phyloP scores from a whole-genome alignment of 2,797 vertebrate genomes.

The Propithecus perrieri region DNA sequence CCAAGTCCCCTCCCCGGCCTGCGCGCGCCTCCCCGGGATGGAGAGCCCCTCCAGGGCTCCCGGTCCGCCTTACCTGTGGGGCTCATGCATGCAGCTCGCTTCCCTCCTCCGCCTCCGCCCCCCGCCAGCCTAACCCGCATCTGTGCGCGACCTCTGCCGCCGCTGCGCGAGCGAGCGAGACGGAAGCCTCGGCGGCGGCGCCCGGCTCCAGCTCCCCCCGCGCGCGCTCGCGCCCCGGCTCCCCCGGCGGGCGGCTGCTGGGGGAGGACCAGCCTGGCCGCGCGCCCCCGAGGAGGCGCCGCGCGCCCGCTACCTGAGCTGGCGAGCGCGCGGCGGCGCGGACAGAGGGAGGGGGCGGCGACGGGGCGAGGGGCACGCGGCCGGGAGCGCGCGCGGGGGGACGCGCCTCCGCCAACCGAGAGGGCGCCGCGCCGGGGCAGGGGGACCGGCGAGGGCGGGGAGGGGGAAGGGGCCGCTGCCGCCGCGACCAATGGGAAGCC shows the following conservation, averaged over 20 bases:
- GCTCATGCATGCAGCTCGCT: conserved; percentile 67
- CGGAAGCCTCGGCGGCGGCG: conserved; percentile 52
- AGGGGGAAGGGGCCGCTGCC: neutral
- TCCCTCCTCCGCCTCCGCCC: conserved; percentile 69
- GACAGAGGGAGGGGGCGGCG: neutral
- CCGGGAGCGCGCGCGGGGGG: neutral
- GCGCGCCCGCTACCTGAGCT: conserved; percentile 69
- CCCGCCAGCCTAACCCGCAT: conserved; percentile 70
- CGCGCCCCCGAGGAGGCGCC: conserved; percentile 46
- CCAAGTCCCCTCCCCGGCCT: conserved; percentile 24
- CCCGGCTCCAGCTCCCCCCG: conserved; percentile 44
- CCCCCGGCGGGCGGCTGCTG: conserved; percentile 22
- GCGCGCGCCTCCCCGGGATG: neutral
- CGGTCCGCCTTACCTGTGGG: conserved; percentile 67
- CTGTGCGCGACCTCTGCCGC: conserved; percentile 78
- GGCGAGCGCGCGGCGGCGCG: conserved; percentile 47
- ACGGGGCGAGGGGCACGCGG: neutral
- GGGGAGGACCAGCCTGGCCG: neutral
- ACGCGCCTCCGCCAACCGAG: conserved; percentile 23
- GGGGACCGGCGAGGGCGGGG: neutral
- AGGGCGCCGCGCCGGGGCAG: neutral
- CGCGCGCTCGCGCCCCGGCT: conserved; percentile 52
- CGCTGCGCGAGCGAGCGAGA: conserved; percentile 59
- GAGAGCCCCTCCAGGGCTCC: neutral
- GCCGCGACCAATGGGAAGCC: conserved; percentile 72